Conservation (phyloP, 2,888 invertebrate genomes). For the Andrena chrysosceles region DNA sequence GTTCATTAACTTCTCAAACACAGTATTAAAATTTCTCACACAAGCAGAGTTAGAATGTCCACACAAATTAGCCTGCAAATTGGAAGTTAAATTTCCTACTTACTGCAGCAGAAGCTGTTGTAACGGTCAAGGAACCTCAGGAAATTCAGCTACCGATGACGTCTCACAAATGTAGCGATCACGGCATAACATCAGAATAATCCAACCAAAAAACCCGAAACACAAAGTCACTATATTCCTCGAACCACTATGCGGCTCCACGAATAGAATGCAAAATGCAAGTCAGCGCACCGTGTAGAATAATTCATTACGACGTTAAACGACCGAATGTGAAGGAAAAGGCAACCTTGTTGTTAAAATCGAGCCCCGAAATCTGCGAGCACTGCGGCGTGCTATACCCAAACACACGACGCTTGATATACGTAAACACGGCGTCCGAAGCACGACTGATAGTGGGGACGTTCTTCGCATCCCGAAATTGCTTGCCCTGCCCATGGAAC, state of each 20-base stretch:
- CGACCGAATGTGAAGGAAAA: not conserved
- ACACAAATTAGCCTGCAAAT: too few species aligned
- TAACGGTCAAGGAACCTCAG: too few species aligned
- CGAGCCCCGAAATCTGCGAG: conserved; percentile 9
- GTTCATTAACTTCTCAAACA: too few species aligned
- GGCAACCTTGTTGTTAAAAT: conserved; percentile 4
- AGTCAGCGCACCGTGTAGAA: conserved; percentile 18
- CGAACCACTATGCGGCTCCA: conserved; percentile 3
- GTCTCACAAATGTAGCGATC: not conserved
- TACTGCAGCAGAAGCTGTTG: not conserved
- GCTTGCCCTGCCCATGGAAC: too few species aligned
- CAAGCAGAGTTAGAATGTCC: too few species aligned
- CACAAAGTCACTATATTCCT: conserved; percentile 9
- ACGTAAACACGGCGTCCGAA: conserved; percentile 4
- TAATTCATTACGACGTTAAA: conserved; percentile 38
- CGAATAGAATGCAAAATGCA: conserved; percentile 14
- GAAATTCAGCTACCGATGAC: conserved; percentile 1
- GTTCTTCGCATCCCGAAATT: too few species aligned
- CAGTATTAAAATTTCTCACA: too few species aligned
- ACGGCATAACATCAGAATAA: conserved; percentile 24
- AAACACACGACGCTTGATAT: not conserved
- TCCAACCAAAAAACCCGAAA: conserved; percentile 6
- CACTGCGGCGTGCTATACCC: not conserved
- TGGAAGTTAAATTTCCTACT: not conserved
- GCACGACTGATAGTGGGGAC: not conserved